Conservation (phyloP, 2,797 vertebrate genomes). For the Sciurus vulgaris region DNA sequence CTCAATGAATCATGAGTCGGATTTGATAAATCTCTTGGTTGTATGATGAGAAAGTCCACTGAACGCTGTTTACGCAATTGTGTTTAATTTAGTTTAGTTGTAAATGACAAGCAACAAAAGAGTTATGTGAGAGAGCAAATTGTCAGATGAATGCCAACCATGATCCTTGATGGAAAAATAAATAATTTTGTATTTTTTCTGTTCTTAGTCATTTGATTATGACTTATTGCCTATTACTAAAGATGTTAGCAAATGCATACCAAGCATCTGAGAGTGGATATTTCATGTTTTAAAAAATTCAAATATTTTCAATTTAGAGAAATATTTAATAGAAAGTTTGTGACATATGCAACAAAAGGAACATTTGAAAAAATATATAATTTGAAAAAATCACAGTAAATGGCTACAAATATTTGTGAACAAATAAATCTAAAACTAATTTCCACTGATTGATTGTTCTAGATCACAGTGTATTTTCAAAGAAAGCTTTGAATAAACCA, state of each 20-base stretch:
- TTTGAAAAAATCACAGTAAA: not conserved
- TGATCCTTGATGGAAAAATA: not conserved
- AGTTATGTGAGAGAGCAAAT: not conserved
- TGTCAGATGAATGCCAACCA: not conserved
- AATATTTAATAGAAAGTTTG: not conserved
- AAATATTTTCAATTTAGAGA: constrained; percentile 12
- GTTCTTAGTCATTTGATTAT: not conserved
- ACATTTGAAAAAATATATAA: not conserved
- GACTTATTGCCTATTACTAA: not conserved
- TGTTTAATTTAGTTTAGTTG: not conserved
- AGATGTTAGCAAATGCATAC: not conserved
- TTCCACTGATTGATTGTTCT: not conserved
- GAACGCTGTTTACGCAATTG: not conserved
- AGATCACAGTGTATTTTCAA: not conserved
- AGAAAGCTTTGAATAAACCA: not conserved
- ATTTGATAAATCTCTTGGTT: not conserved
- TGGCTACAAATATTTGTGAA: not conserved
- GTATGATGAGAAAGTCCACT: not conserved
- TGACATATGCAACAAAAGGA: not conserved
- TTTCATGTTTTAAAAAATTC: not conserved
- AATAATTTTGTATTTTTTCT: not conserved
- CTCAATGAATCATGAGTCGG: not conserved
- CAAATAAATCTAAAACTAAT: not conserved
- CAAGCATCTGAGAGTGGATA: not conserved
- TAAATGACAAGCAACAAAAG: not conserved